Base-by-base conservation (phyloP, 2,888 invertebrate genomes). In the Trisateles emortualis region DNA sequence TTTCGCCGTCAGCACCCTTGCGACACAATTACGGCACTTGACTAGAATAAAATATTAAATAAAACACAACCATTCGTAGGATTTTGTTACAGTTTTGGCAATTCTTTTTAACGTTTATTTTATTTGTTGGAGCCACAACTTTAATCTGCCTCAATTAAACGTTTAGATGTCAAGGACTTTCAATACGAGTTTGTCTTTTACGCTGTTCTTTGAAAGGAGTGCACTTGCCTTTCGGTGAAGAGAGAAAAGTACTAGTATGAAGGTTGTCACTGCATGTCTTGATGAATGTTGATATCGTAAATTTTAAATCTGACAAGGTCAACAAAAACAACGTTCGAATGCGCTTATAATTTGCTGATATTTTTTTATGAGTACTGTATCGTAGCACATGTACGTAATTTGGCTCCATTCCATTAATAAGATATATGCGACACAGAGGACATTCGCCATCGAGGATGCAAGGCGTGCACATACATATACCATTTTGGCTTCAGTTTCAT, bases 381-480 rank as follows among this genome's bases (percentile, higher is more conserved):
- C 39, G 38, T 41, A 50, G 52, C 48, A 33, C 39, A 52, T 48
- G 49, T 44, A 58, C 43, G 49, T 51, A 44, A 52, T 60, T 74
- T 74, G 75, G 75, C 76, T 61, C 49, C 53, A 53, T 64, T 75
- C 75, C 75, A 75, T 68, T 60, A 39, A 59, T 60, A 47, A 54
- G 26, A 57, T 55, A 59, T 64, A 55, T 62, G 56, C 47, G 56
- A 62, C 26, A 35, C 45, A 49, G 50, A 54, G 48, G 57, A 64
- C 58, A 64, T 51, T 47, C n/a, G 42, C 39, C 17, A 42, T 39
- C 30, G 42, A 62, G 53, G 65, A 59, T 61, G 47, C 55, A 56
- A 53, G 51, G 39, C 36, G 41, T 42, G 30, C 40, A 41, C 10
- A 30, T 16, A 48, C 38, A 43, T 47, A 49, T 57, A 29, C 35